These are phyloP conservation scores for Phyllostomus discolor DNA, from an alignment of 2,113 vertebrate genomes.

Conservation along the genomic window DNA sequence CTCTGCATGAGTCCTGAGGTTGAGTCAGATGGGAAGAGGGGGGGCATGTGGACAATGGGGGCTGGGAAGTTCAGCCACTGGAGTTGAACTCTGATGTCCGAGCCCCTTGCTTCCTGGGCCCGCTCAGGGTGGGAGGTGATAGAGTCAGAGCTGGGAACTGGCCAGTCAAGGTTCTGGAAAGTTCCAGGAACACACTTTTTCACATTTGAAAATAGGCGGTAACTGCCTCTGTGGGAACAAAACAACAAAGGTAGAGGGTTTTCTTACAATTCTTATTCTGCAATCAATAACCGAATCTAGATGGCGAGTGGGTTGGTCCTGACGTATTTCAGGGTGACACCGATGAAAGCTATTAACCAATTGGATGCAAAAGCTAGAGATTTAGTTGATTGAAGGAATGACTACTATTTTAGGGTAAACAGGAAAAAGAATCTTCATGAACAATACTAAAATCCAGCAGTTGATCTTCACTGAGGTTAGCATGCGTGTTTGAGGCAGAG, in stretches of 20 bases:
- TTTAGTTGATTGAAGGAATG: constrained; percentile 57
- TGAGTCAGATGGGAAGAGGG: background rate
- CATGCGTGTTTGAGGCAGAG: background rate
- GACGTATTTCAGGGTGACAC: constrained; percentile 63
- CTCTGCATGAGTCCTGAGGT: constrained; percentile 49
- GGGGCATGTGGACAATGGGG: background rate
- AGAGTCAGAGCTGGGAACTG: background rate
- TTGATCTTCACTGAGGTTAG: background rate
- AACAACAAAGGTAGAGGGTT: background rate
- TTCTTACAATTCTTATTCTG: constrained; percentile 64
- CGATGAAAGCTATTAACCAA: constrained; percentile 67
- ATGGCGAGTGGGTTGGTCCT: constrained; percentile 64
- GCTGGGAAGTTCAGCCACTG: background rate
- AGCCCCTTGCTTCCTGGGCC: background rate
- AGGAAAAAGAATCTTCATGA: constrained; percentile 32
- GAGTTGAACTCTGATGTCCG: background rate
- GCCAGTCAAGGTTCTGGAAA: background rate
- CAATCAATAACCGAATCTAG: constrained; percentile 57
- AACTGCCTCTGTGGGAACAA: background rate
- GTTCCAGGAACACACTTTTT: background rate
- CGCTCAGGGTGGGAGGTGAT: background rate
- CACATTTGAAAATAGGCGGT: background rate
- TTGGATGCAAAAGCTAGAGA: constrained; percentile 54
- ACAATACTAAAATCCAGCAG: background rate
- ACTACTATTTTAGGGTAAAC: constrained; percentile 55